These are phyloP conservation scores for Polietes domitor DNA, from an alignment of 2,888 invertebrate genomes.

Conservation along the genomic window DNA sequence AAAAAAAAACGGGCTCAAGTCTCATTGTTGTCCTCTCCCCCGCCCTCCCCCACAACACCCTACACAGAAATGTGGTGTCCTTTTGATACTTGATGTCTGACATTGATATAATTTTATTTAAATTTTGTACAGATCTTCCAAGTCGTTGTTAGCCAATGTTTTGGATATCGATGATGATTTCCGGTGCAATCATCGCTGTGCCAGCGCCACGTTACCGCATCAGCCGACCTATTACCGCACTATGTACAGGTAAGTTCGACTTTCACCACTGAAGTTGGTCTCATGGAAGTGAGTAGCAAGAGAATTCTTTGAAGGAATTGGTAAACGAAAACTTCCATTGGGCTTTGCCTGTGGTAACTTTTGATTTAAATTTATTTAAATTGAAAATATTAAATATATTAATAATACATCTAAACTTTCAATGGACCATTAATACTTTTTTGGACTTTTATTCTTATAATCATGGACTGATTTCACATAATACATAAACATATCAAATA, in stretches of 20 bases:
- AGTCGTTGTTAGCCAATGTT: conserved; percentile 97
- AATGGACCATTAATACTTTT: no score
- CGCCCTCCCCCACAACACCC: not conserved
- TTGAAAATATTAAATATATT: no score
- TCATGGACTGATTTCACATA: no score
- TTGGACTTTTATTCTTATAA: no score
- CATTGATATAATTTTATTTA: conserved; percentile 26
- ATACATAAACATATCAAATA: no score
- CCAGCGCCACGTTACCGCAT: conserved; percentile 82
- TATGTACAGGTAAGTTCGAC: conserved; percentile 83
- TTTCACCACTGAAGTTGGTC: not conserved
- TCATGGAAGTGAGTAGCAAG: not conserved
- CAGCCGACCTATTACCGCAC: conserved; percentile 86
- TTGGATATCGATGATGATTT: conserved; percentile 98
- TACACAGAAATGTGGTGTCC: not conserved
- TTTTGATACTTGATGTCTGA: not conserved
- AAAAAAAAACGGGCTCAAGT: not conserved
- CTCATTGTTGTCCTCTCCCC: not conserved
- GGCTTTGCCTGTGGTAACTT: no score
- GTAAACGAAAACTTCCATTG: not conserved
- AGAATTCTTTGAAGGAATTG: no score
- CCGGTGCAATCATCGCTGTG: conserved; percentile 87
- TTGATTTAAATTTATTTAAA: no score
- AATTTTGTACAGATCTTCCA: conserved; percentile 87
- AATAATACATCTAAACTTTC: no score